These are phyloP conservation scores for Penaeus monodon DNA, from an alignment of 2,888 invertebrate species.

Conservation along the genomic window DNA sequence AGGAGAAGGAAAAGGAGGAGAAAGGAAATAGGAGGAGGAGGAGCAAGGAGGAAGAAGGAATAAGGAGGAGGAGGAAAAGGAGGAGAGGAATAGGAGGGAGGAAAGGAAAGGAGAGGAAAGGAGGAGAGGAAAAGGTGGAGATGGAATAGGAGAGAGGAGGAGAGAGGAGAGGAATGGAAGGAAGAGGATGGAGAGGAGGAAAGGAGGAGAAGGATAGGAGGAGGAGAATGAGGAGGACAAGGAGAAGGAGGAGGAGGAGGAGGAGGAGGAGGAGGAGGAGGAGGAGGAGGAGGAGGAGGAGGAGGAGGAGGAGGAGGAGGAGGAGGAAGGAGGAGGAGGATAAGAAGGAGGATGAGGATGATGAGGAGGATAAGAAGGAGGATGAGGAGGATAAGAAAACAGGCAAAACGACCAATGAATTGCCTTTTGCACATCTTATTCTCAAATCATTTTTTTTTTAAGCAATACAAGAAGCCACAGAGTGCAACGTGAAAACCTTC, in stretches of 20 bases:
- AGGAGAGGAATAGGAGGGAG: no score
- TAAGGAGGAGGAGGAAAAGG: neutral
- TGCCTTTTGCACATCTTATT: no score
- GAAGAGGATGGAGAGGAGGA: neutral
- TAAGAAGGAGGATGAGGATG: neutral
- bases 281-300: neutral
- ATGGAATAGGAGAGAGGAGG: neutral
- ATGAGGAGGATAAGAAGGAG: neutral
- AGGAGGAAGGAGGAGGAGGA: neutral
- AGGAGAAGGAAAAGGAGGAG: neutral
- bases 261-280: no score
- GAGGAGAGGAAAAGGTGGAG: no score
- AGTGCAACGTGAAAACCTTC: no score
- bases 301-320: neutral
- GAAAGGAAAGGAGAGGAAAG: neutral
- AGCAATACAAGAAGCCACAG: constrained; percentile 1
- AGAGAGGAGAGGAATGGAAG: neutral
- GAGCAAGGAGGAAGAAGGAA: neutral
- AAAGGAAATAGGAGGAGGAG: neutral
- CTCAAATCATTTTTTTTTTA: no score
- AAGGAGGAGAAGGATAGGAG: neutral
- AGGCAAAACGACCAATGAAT: no score
- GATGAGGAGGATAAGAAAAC: no score
- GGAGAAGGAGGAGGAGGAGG: neutral
- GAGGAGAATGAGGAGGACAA: neutral